Base-by-base conservation (phyloP, 2,888 invertebrate species). In the Aleiodes testaceus region DNA sequence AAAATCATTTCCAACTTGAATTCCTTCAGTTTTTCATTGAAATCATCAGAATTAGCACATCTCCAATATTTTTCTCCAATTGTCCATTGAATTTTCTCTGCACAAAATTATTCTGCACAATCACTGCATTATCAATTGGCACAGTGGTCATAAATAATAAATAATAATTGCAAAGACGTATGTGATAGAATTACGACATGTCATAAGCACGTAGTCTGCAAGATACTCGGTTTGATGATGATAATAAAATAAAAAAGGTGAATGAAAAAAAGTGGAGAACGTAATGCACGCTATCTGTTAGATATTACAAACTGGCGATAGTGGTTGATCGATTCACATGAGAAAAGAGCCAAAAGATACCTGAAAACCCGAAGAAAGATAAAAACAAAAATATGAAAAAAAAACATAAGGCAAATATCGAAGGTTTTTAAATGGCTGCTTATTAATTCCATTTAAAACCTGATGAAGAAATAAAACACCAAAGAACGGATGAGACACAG, bases 401-500 rank as follows among this genome's bases (percentile, higher is more conserved):
- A 22, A 22, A 52, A 20, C 22, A n/a, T n/a, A n/a, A n/a, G n/a
- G n/a, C n/a, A 52, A 52, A 22, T 22, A 22, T n/a, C 52, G 12
- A 22, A 9, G 26, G 53, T 53, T 53, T 53, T 53, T 53, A 26
- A 53, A 53, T 30, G 53, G 26, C 53, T 30, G 53, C 53, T 53
- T 53, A 53, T 53, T 53, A 53, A 53, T 53, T 53, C 53, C 53
- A 53, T 53, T 53, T 53, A 53, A 53, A 53, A 53, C 53, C 53
- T 53, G 53, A 53, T 53, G 26, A 53, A 53, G 53, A 53, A 53
- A 53, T 53, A 53, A 53, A 53, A 53, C 53, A 5, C 26, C 53
- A 14, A 53, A 12, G 53, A 53, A 45, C 53, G 53, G n/a, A 59
- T 36, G 42, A 49, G 65, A 30, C 45, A 44, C 52, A 68, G 68